Conservation (phyloP, 2,113 vertebrate species). For the Amphiprion percula region DNA sequence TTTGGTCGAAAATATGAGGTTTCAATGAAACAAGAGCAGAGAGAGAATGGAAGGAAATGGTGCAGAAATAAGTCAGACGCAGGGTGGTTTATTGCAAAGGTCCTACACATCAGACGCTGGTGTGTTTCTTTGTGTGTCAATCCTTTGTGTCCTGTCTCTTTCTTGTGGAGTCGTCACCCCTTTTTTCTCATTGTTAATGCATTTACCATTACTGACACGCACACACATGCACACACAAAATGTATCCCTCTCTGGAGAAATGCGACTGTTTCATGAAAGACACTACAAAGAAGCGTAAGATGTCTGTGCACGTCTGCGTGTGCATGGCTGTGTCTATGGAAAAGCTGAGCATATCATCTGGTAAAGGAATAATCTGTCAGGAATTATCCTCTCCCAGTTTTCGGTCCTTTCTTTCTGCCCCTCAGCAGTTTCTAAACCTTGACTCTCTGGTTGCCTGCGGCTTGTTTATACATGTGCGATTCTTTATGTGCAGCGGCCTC, state of each 20-base stretch:
- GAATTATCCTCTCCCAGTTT: conserved; percentile 42
- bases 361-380: conserved; percentile 72
- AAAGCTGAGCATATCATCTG: conserved; percentile 78
- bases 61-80: conserved; percentile 44
- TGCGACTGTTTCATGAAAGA: conserved; percentile 46
- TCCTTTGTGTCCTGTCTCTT: conserved; percentile 37
- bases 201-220: conserved; percentile 58
- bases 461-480: conserved; percentile 55
- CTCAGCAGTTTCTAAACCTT: conserved; percentile 55
- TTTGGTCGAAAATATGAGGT: conserved; percentile 15
- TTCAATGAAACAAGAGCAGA: neutral
- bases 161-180: conserved; percentile 12
- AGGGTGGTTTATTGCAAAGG: conserved; percentile 27
- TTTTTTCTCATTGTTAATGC: conserved; percentile 64
- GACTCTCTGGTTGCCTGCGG: conserved; percentile 41
- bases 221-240: conserved; percentile 15
- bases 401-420: conserved; percentile 47
- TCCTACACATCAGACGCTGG: conserved; percentile 27
- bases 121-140: conserved; percentile 36
- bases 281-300: conserved; percentile 51
- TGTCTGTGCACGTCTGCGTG: conserved; percentile 32
- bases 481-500: conserved; percentile 36
- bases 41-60: conserved; percentile 24
- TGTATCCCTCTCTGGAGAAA: conserved; percentile 30
- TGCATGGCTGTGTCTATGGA: conserved; percentile 61